These are phyloP conservation scores for Phalera bucephala DNA, from an alignment of 2,888 invertebrate species.

Conservation along the genomic window DNA sequence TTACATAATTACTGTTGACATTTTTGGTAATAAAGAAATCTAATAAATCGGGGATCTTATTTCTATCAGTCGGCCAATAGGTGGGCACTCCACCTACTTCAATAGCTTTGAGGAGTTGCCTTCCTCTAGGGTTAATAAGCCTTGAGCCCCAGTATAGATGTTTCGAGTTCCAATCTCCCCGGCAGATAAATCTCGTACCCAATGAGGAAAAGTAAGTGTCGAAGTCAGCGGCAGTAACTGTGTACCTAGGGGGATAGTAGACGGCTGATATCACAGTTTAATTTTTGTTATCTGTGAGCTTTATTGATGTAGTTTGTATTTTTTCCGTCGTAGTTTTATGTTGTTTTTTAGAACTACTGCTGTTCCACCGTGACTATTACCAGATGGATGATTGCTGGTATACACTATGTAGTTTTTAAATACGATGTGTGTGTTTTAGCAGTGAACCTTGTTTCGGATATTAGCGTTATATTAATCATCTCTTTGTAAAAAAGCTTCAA, in stretches of 20 bases:
- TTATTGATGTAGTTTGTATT: slow-evolving; percentile 14
- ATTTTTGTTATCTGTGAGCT: slow-evolving; percentile 4
- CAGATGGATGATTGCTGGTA: slow-evolving; percentile 20
- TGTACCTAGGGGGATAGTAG: slow-evolving; percentile 22
- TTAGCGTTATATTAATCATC: slow-evolving; percentile 20
- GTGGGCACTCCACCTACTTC: slow-evolving; percentile 5
- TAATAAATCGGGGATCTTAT: slow-evolving; percentile 18
- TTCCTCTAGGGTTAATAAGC: slow-evolving; percentile 12
- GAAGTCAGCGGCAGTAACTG: slow-evolving; percentile 9
- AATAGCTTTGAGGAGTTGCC: slow-evolving; percentile 9
- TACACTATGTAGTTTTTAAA: slow-evolving; percentile 12
- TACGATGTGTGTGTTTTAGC: slow-evolving; percentile 9
- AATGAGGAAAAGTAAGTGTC: slow-evolving; percentile 14
- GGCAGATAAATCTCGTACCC: slow-evolving; percentile 8
- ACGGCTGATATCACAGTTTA: slow-evolving; percentile 15
- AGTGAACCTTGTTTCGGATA: slow-evolving; percentile 27
- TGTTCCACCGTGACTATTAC: slow-evolving; percentile 23
- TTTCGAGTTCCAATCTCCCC: slow-evolving; percentile 26
- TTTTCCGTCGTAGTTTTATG: slow-evolving; percentile 19
- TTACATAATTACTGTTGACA: slow-evolving; percentile 5
- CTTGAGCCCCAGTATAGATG: slow-evolving; percentile 22
- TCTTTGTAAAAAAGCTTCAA: slow-evolving; percentile 15
- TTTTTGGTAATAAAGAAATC: slow-evolving; percentile 10
- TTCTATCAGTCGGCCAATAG: slow-evolving; percentile 23
- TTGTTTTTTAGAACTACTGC: slow-evolving; percentile 19